Evolutionary conservation across 2,888 invertebrate genomes (phyloP).

Genomic region (Allolobophora icterica): DNA sequence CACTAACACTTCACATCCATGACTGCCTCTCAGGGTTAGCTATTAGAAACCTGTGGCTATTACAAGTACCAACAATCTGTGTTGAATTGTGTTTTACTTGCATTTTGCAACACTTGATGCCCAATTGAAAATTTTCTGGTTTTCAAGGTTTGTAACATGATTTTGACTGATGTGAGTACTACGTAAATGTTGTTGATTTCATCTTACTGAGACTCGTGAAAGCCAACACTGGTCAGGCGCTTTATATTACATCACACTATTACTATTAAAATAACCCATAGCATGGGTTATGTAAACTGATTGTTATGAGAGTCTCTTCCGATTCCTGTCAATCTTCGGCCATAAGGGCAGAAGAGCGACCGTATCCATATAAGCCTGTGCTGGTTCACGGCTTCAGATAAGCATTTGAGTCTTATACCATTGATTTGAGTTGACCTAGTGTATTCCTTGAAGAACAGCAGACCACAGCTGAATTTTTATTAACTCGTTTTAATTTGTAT

Average conservation of each 20-base stretch:
- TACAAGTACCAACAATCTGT: not conserved
- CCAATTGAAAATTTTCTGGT: not conserved
- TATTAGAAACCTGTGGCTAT: too few species aligned
- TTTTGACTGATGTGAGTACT: not conserved
- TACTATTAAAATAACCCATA: too few species aligned
- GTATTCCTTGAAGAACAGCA: not conserved
- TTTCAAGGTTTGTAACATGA: not conserved
- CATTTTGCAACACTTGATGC: not conserved
- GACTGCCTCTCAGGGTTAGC: too few species aligned
- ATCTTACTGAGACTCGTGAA: not conserved
- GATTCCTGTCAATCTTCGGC: not conserved
- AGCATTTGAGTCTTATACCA: not conserved
- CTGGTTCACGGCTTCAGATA: not conserved
- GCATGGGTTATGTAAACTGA: not conserved
- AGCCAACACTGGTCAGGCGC: not conserved
- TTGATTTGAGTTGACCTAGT: not conserved
- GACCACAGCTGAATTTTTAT: constrained; percentile 1
- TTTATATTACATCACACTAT: not conserved
- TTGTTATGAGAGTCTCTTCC: not conserved
- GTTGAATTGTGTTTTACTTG: not conserved
- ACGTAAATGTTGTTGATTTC: not conserved
- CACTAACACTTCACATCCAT: too few species aligned
- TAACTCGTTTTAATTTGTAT: not conserved
- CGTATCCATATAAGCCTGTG: not conserved
- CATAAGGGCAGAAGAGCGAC: too few species aligned